A percentile compares a stretch with the other conserved stretches of the same genome.
phyloP scores from a whole-genome alignment of 2,797 vertebrate species.

The Esox masquinongy region DNA sequence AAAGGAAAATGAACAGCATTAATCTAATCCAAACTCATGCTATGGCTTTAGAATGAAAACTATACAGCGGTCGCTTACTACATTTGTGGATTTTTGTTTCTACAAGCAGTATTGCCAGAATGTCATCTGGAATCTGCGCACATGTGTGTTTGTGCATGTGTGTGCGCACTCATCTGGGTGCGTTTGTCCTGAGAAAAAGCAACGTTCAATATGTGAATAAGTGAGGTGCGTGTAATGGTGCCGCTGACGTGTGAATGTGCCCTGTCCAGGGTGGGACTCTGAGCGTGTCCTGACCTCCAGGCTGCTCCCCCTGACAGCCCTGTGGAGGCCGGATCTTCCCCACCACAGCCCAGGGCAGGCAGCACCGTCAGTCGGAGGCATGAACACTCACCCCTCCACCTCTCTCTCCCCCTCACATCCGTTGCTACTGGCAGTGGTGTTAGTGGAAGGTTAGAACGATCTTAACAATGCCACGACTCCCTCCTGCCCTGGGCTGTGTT shows the following conservation, averaged over 20 bases:
- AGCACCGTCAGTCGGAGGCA: slow-evolving; percentile 32
- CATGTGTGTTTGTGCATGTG: slow-evolving; percentile 10
- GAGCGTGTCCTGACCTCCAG: slow-evolving; percentile 57
- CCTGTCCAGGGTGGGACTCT: slow-evolving; percentile 56
- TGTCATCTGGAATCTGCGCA: slow-evolving; percentile 34
- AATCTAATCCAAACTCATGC: slow-evolving; percentile 31
- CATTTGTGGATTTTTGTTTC: slow-evolving; percentile 51
- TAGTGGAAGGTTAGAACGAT: slow-evolving; percentile 27
- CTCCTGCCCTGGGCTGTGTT: slow-evolving; percentile 25
- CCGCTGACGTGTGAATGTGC: slow-evolving; percentile 14
- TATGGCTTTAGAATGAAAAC: slow-evolving; percentile 58
- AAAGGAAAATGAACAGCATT: slow-evolving; percentile 13
- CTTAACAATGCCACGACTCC: neutral
- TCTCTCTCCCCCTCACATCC: slow-evolving; percentile 15
- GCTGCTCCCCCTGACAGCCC: slow-evolving; percentile 74
- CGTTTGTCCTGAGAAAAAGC: slow-evolving; percentile 2
- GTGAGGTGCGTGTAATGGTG: neutral
- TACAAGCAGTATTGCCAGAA: slow-evolving; percentile 63
- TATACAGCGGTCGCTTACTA: slow-evolving; percentile 37
- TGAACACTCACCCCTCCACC: slow-evolving; percentile 1
- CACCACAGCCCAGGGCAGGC: slow-evolving; percentile 49
- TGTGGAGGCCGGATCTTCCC: slow-evolving; percentile 63
- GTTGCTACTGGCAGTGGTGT: slow-evolving; percentile 19
- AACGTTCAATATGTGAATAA: neutral
- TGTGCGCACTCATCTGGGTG: neutral